phyloP scores from a whole-genome alignment of 1,140 invertebrate genomes.

The Drosophila mauritiana region DNA sequence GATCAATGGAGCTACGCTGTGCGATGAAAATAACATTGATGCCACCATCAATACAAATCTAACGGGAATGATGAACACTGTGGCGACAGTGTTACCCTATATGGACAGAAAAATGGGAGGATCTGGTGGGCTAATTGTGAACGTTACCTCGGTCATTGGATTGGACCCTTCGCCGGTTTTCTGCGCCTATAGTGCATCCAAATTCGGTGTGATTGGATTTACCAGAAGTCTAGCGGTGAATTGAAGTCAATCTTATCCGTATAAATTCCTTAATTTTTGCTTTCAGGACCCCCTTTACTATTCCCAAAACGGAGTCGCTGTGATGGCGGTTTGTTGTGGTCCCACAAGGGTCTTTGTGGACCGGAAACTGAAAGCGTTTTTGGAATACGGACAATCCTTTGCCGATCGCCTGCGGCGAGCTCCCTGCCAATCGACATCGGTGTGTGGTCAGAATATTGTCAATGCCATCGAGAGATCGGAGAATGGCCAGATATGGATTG shows the following conservation, averaged over 20 bases:
- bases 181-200: conserved; percentile 85
- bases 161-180: conserved; percentile 80
- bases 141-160: conserved; percentile 87
- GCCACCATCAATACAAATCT: conserved; percentile 77
- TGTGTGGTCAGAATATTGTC: conserved; percentile 74
- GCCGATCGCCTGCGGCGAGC: conserved; percentile 71
- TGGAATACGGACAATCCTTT: conserved; percentile 71
- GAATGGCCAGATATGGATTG: conserved; percentile 81
- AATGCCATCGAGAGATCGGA: conserved; percentile 68
- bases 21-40: conserved; percentile 68
- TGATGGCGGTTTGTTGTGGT: conserved; percentile 77
- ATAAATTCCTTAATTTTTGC: neutral
- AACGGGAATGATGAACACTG: conserved; percentile 76
- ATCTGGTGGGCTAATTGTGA: conserved; percentile 88
- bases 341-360: conserved; percentile 73
- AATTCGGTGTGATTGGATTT: conserved; percentile 85
- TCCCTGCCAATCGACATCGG: conserved; percentile 63
- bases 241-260: neutral
- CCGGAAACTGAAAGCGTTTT: conserved; percentile 57
- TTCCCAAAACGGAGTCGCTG: conserved; percentile 73
- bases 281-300: conserved; percentile 72
- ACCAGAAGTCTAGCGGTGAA: conserved; percentile 83
- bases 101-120: conserved; percentile 87
- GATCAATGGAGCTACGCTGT: conserved; percentile 74
- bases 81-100: conserved; percentile 65